Evolutionary conservation across 2,113 vertebrate genomes (phyloP).

Genomic region (Eira barbara): DNA sequence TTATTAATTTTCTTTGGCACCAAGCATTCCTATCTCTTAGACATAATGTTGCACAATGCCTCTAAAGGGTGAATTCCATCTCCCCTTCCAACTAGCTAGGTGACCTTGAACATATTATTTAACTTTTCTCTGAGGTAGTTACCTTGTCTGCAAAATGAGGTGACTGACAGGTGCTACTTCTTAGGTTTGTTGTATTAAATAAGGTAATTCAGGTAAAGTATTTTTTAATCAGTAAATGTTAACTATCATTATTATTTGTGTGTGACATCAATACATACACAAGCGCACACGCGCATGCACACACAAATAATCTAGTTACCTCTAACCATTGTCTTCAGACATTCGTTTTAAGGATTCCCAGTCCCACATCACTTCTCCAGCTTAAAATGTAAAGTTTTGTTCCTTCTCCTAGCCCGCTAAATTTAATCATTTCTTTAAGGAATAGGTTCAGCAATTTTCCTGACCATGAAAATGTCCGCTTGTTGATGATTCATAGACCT

Average conservation of each 20-base stretch:
- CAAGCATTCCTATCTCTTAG: background rate
- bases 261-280: background rate
- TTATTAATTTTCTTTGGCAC: background rate
- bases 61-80: background rate
- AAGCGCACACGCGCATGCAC: too few species aligned
- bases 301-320: background rate
- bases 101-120: background rate
- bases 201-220: background rate
- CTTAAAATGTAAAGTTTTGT: background rate
- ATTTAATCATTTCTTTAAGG: background rate
- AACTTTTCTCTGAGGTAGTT: background rate
- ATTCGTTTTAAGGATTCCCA: background rate
- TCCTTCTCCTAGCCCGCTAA: background rate
- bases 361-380: background rate
- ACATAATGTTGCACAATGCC: background rate
- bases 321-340: background rate
- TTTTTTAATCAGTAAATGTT: background rate
- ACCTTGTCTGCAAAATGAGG: background rate
- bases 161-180: background rate
- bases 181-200: background rate
- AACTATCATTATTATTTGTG: background rate
- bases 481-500: background rate
- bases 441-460: background rate
- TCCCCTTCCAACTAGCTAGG: background rate
- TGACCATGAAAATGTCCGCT: background rate